Evolutionary conservation across 1,140 invertebrate species (phyloP), one percentile per base, ranked within the genome.

Genomic region (Anastrepha ludens): DNA sequence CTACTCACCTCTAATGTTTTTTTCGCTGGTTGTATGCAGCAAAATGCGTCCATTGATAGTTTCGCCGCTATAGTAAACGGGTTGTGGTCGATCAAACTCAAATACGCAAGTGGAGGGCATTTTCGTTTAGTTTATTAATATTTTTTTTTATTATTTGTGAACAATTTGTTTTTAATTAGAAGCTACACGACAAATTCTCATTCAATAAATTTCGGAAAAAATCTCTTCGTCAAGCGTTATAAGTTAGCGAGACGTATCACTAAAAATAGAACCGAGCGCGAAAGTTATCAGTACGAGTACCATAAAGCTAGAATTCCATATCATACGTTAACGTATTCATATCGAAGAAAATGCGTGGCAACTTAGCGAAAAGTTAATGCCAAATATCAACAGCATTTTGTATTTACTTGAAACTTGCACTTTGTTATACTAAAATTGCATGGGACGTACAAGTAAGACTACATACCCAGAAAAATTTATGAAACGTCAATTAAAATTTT

Each of bases 41-140:
- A 85, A 9, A 50, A 90, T 87, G 1, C 90, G 89, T 44, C 91
- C 91, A 89, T 91, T 91, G 60, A 91, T 89, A 50, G 89, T 89
- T 70, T 91, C 91, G 2, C 91, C 91, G 41, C 91, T 91, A 5
- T 91, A 91, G 59, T 91, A 91, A 85, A 91, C 88, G 15, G 90
- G 89, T 41, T 90, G 85, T 5, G 85, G 89, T 1, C 90, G 90
- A 90, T 91, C 91, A 15, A 91, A 87, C 62, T 91, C 90, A 64
- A 91, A 90, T 0, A 44, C 58, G 85, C 91, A 91, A 7, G 17
- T 87, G 0, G 90, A 90, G 2, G 91, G 91, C 91, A 91, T 91
- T 29, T 67, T 44, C 29, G 29, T 13, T 86, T 17, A 39, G 62
- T 86, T 65, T 86, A 50, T 64, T 67, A 65, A 50, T 50, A 15